A percentile compares a stretch with the other conserved stretches of the same genome.
These are phyloP conservation scores for Hyppa rectilinea DNA, from an alignment of 2,888 invertebrate genomes.

Conservation along the genomic window DNA sequence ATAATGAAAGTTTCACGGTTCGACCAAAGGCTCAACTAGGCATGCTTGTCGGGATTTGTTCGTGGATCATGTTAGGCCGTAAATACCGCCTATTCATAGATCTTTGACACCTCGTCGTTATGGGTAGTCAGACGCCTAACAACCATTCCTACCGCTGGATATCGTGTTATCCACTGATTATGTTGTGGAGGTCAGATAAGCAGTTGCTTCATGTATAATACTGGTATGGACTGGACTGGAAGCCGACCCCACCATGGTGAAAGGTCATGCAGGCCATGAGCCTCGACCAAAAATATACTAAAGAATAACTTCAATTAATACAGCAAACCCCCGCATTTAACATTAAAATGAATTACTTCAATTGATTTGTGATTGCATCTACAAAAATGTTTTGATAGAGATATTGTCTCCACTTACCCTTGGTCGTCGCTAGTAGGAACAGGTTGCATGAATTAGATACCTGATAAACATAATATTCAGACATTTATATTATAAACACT, in stretches of 20 bases:
- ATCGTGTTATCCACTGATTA: neutral
- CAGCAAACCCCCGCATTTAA: too few relatives aligned
- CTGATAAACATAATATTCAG: neutral
- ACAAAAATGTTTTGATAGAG: neutral
- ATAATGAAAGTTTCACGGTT: neutral
- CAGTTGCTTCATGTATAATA: neutral
- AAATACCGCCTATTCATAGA: neutral
- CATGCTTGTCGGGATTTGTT: neutral
- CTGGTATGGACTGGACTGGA: neutral
- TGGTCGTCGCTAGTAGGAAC: too few relatives aligned
- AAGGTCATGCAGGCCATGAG: neutral
- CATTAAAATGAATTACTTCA: too few relatives aligned
- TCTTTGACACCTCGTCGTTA: neutral
- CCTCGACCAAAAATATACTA: neutral
- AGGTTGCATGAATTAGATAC: neutral
- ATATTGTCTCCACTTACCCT: neutral
- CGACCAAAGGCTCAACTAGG: neutral
- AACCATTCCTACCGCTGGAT: neutral
- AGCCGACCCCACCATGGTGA: neutral
- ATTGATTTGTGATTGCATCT: too few relatives aligned
- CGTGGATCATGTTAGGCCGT: too few relatives aligned
- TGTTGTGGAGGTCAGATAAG: neutral
- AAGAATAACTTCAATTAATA: too few relatives aligned
- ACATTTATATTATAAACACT: neutral
- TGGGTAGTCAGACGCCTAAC: neutral